Percentiles rank a stretch among this genome's conserved stretches.
phyloP scores from a whole-genome alignment of 1,140 invertebrate species.

The Popillia japonica region DNA sequence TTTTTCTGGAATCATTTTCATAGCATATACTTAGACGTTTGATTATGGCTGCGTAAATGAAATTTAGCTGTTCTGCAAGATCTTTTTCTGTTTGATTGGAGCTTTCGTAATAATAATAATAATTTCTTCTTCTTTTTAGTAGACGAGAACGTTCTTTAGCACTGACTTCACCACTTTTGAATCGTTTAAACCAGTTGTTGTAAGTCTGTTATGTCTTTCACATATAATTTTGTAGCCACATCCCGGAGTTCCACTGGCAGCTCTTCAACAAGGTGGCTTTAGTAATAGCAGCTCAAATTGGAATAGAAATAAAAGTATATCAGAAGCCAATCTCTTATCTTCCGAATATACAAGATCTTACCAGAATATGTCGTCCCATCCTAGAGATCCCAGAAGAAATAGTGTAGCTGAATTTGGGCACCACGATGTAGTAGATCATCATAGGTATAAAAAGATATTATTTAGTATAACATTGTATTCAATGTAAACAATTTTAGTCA shows the following conservation, averaged over 20 bases:
- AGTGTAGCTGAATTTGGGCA: constrained; percentile 72
- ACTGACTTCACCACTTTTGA: too few species aligned
- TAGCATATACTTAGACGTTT: too few species aligned
- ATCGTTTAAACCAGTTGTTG: too few species aligned
- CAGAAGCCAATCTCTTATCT: constrained; percentile 79
- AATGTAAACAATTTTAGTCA: constrained; percentile 55
- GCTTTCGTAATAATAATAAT: too few species aligned
- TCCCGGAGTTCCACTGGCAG: constrained; percentile 64
- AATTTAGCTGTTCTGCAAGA: too few species aligned
- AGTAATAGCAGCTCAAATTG: constrained; percentile 63
- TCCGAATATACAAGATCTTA: constrained; percentile 60
- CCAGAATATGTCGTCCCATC: constrained; percentile 53
- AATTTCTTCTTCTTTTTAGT: too few species aligned
- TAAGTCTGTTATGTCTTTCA: too few species aligned
- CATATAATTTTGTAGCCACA: constrained; percentile 35
- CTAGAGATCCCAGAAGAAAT: constrained; percentile 65
- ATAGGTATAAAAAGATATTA: constrained; percentile 54
- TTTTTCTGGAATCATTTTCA: too few species aligned
- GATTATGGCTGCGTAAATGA: too few species aligned
- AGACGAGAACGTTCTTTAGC: too few species aligned
- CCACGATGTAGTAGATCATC: constrained; percentile 63
- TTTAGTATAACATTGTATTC: constrained; percentile 29
- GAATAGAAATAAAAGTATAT: constrained; percentile 71
- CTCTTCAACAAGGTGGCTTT: constrained; percentile 67
- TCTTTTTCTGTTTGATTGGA: too few species aligned